Percentiles rank a stretch among this genome's conserved stretches.
phyloP scores from a whole-genome alignment of 2,888 invertebrate species.

The Lamproptera curius region DNA sequence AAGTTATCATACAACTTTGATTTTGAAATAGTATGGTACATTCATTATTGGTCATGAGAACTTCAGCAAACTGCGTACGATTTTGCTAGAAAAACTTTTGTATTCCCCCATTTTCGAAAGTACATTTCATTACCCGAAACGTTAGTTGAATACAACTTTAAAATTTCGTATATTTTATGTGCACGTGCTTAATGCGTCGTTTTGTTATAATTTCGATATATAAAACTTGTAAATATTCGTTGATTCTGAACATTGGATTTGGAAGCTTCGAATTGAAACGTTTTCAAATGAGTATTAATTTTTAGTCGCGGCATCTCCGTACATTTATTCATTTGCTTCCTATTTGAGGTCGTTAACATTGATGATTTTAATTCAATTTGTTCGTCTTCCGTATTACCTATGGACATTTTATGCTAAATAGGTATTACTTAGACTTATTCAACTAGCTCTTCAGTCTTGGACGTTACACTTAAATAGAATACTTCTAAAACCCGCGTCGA shows the following conservation, averaged over 20 bases:
- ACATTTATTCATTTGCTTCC: slow-evolving; percentile 36
- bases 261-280: slow-evolving; percentile 59
- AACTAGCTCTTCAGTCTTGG: slow-evolving; percentile 77
- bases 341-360: slow-evolving; percentile 25
- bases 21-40: neutral
- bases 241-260: slow-evolving; percentile 65
- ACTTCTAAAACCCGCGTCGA: slow-evolving; percentile 75
- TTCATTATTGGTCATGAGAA: neutral
- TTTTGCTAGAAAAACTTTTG: neutral
- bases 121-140: slow-evolving; percentile 9
- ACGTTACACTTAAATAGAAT: slow-evolving; percentile 77
- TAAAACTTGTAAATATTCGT: slow-evolving; percentile 74
- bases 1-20: slow-evolving; percentile 27
- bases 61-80: slow-evolving; percentile 11
- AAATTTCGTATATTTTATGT: slow-evolving; percentile 36
- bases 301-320: slow-evolving; percentile 18
- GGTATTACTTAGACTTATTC: slow-evolving; percentile 73
- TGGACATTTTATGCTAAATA: slow-evolving; percentile 75
- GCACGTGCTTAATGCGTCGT: slow-evolving; percentile 43
- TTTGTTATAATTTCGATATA: slow-evolving; percentile 45
- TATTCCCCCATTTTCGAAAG: neutral
- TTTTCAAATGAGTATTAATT: slow-evolving; percentile 29
- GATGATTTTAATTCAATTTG: slow-evolving; percentile 17
- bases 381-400: slow-evolving; percentile 59
- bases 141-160: slow-evolving; percentile 29